A percentile compares a stretch with the other conserved stretches of the same genome.
Evolutionary conservation across 2,113 vertebrate genomes (phyloP).

Genomic region (Dendropsophus ebraccatus): DNA sequence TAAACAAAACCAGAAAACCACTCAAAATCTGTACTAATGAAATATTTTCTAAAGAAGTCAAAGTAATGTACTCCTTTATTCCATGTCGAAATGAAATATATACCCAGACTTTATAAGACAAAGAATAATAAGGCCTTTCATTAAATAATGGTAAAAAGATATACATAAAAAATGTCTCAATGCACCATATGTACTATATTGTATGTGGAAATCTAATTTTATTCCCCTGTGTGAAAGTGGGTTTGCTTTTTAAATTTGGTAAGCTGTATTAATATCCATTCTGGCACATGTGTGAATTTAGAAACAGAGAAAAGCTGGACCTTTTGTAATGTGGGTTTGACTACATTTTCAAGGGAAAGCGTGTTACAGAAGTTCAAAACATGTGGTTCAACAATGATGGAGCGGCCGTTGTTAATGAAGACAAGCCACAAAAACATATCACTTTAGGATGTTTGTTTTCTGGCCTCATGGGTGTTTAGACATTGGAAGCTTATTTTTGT

Average conservation of each 20-base stretch:
- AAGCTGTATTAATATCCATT: conserved; percentile 42
- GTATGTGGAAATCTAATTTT: conserved; percentile 22
- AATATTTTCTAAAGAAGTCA: background rate
- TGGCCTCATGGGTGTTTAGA: background rate
- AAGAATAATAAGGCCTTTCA: conserved; percentile 11
- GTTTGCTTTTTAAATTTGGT: conserved; percentile 25
- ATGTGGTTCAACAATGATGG: conserved; percentile 13
- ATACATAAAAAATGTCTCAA: conserved; percentile 13
- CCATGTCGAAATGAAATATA: background rate
- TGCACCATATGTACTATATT: background rate
- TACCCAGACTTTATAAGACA: background rate
- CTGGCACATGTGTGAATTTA: conserved; percentile 27
- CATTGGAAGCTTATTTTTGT: background rate
- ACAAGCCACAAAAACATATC: conserved; percentile 5
- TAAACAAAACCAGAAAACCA: background rate
- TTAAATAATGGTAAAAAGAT: conserved; percentile 11
- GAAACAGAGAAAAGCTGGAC: background rate
- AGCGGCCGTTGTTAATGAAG: conserved; percentile 5
- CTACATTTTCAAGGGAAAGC: background rate
- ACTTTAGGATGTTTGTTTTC: conserved; percentile 3
- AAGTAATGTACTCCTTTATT: background rate
- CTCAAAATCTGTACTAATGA: background rate
- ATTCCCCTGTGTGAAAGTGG: conserved; percentile 10
- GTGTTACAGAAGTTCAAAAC: background rate
- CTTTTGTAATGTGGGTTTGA: conserved; percentile 24